Percentiles rank a stretch among this genome's conserved stretches.
These are phyloP conservation scores for Turritopsis rubra DNA, from an alignment of 30 jellyfish, hydroid and myxozoan species.

Conservation along the genomic window DNA sequence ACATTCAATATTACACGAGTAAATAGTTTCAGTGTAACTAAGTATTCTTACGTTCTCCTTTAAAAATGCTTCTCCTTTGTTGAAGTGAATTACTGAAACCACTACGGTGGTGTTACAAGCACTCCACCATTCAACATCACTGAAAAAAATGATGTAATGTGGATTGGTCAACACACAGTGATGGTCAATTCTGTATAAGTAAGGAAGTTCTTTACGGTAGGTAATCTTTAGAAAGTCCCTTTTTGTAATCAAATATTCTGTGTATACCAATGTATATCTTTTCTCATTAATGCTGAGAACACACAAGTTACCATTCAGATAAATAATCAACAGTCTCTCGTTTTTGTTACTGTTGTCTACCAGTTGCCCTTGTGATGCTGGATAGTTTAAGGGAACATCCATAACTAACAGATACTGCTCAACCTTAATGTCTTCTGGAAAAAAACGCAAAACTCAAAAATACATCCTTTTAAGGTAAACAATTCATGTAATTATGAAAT, in stretches of 20 bases:
- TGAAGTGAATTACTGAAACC: neutral
- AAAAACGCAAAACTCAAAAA: too few relatives aligned
- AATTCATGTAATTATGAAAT: too few relatives aligned
- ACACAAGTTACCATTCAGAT: neutral
- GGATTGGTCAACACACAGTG: neutral
- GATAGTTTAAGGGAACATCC: neutral
- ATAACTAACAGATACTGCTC: neutral
- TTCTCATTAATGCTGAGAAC: neutral
- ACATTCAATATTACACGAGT: neutral
- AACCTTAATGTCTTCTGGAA: too few relatives aligned
- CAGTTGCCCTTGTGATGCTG: neutral
- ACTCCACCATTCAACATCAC: neutral
- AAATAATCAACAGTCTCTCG: neutral
- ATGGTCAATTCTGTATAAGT: neutral
- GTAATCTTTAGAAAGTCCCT: neutral
- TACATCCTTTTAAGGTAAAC: too few relatives aligned
- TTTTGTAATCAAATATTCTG: neutral
- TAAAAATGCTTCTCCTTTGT: neutral
- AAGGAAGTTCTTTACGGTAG: neutral
- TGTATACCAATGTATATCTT: neutral
- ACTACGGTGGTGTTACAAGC: neutral
- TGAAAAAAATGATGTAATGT: neutral
- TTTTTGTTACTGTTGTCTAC: neutral
- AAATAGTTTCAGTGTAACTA: neutral
- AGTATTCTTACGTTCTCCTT: neutral